Evolutionary conservation across 1,140 invertebrate genomes (phyloP).

Genomic region (Homarus americanus): DNA sequence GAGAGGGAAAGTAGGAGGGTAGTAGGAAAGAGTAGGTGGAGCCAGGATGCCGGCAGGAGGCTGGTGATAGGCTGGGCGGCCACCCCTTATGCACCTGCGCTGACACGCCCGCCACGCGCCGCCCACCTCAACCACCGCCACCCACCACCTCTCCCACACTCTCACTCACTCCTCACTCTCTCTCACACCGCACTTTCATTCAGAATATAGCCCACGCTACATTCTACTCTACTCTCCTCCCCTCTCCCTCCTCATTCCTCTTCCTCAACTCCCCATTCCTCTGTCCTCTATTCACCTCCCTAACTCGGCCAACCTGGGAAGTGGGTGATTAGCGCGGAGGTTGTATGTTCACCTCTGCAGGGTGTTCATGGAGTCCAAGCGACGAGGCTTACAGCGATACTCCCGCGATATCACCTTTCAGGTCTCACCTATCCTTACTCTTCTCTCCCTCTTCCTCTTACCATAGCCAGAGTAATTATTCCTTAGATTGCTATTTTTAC

Average conservation of each 20-base stretch:
- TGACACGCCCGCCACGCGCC: constrained; percentile 43
- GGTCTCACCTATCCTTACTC: not conserved
- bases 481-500: too few relatives aligned
- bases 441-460: too few relatives aligned
- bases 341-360: not conserved
- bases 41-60: constrained; percentile 16
- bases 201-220: not conserved
- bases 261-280: constrained; percentile 20
- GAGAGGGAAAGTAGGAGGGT: constrained; percentile 8
- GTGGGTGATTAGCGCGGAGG: not conserved
- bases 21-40: constrained; percentile 38
- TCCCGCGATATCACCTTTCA: not conserved
- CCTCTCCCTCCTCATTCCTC: too few relatives aligned
- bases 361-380: too few relatives aligned
- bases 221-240: constrained; percentile 10
- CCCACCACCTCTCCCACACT: constrained; percentile 11
- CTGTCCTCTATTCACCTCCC: constrained; percentile 8
- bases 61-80: constrained; percentile 51
- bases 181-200: constrained; percentile 32
- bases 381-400: not conserved
- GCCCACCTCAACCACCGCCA: constrained; percentile 26
- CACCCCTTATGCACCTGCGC: constrained; percentile 57
- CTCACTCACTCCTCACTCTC: constrained; percentile 15
- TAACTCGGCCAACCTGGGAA: not conserved
- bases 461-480: too few relatives aligned